These are phyloP conservation scores for Matsumurasca onukii DNA, from an alignment of 1,140 invertebrate genomes.

Conservation along the genomic window DNA sequence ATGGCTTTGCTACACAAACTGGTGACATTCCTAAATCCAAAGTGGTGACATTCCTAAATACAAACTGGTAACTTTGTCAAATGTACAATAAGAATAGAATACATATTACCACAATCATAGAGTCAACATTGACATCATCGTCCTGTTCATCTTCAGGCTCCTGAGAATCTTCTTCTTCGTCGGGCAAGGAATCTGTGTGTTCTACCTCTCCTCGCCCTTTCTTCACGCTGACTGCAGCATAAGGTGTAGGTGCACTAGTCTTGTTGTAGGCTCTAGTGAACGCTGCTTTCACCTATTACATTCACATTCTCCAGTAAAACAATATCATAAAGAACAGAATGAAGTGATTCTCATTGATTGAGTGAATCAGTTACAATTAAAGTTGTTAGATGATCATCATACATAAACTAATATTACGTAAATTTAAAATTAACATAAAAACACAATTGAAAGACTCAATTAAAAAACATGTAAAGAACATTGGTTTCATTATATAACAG, in stretches of 20 bases:
- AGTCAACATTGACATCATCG: constrained; percentile 58
- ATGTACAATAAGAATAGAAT: too few species aligned
- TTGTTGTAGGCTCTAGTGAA: constrained; percentile 94
- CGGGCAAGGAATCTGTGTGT: constrained; percentile 48
- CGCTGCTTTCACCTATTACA: constrained; percentile 81
- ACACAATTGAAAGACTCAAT: too few species aligned
- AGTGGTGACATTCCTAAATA: too few species aligned
- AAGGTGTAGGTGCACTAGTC: constrained; percentile 67
- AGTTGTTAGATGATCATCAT: background rate
- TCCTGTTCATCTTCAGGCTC: constrained; percentile 62
- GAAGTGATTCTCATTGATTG: background rate
- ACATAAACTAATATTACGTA: background rate
- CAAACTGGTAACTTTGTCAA: too few species aligned
- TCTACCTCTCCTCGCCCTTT: constrained; percentile 58
- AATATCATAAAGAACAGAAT: background rate
- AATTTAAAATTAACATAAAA: background rate
- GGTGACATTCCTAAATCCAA: too few species aligned
- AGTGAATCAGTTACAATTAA: background rate
- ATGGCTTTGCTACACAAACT: too few species aligned
- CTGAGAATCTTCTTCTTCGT: constrained; percentile 46
- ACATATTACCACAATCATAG: constrained; percentile 83
- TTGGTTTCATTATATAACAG: too few species aligned
- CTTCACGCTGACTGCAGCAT: constrained; percentile 60
- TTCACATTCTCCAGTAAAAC: too few species aligned
- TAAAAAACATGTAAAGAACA: too few species aligned